These are phyloP conservation scores for Florisuga fusca DNA, from an alignment of 2,797 vertebrate genomes.

Conservation along the genomic window DNA sequence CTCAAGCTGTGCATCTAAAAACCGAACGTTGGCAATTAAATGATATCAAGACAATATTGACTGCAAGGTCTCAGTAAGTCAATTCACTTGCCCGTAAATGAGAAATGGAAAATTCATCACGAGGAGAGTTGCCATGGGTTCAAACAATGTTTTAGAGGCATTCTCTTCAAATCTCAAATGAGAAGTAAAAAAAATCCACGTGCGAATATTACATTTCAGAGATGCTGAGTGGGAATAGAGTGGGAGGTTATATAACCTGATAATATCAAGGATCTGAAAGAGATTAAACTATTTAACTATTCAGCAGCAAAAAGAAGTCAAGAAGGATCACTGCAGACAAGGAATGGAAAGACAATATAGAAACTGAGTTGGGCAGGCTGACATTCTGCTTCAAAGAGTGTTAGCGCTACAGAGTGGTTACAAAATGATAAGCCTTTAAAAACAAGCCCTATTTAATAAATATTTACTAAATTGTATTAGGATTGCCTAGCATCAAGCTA, in stretches of 20 bases:
- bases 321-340: conserved; percentile 44
- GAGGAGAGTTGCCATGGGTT: background rate
- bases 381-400: conserved; percentile 31
- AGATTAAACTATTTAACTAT: conserved; percentile 54
- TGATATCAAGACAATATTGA: background rate
- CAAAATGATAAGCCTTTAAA: conserved; percentile 51
- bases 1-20: conserved; percentile 14
- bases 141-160: background rate
- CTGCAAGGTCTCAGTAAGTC: background rate
- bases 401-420: conserved; percentile 26
- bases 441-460: conserved; percentile 61
- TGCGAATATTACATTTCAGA: background rate
- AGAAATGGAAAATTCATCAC: conserved; percentile 8
- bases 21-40: background rate
- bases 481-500: conserved; percentile 29
- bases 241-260: conserved; percentile 56
- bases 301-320: conserved; percentile 57
- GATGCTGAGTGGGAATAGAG: conserved; percentile 41
- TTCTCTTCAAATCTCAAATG: background rate
- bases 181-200: conserved; percentile 12
- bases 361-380: conserved; percentile 14
- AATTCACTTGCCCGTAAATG: conserved; percentile 3
- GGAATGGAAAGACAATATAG: conserved; percentile 25
- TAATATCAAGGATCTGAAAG: conserved; percentile 43
- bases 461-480: conserved; percentile 61